Conservation (phyloP, 2,888 invertebrate species). For the Dasysyrphus tricinctus region DNA sequence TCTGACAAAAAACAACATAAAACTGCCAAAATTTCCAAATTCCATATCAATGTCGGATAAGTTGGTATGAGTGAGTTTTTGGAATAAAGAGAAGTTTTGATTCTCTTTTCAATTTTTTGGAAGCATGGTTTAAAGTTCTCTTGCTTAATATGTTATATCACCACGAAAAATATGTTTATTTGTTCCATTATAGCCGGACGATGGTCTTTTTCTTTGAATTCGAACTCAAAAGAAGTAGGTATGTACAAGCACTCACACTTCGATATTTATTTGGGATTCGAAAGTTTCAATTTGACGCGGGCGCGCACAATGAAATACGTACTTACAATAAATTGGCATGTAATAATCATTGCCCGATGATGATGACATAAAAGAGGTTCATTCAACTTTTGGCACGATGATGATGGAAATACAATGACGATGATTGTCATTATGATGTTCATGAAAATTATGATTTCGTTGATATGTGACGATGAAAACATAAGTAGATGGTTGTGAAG, state of each 20-base stretch:
- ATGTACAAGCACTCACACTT: not conserved
- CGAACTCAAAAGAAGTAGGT: constrained; percentile 8
- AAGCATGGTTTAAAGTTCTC: constrained; percentile 63
- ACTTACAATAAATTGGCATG: constrained; percentile 63
- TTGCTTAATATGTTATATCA: constrained; percentile 74
- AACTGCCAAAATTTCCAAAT: constrained; percentile 61
- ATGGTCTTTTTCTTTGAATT: constrained; percentile 51
- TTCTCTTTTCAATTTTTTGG: constrained; percentile 44
- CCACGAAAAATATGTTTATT: constrained; percentile 59
- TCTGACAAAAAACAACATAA: constrained; percentile 17
- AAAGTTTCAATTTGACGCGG: constrained; percentile 58
- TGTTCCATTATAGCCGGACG: constrained; percentile 36
- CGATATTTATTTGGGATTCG: constrained; percentile 58
- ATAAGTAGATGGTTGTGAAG: not conserved
- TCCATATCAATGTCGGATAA: not conserved
- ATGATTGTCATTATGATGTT: constrained; percentile 1
- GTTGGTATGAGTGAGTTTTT: constrained; percentile 38
- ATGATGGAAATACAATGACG: constrained; percentile 31
- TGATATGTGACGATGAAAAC: not conserved
- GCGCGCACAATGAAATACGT: constrained; percentile 13
- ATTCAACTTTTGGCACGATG: constrained; percentile 64
- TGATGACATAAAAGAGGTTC: constrained; percentile 74
- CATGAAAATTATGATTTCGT: not conserved
- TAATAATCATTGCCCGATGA: constrained; percentile 72
- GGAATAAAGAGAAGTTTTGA: constrained; percentile 44